A percentile compares a stretch with the other conserved stretches of the same genome.
Conservation (phyloP, 2,113 vertebrate species). For the Noctilio leporinus region DNA sequence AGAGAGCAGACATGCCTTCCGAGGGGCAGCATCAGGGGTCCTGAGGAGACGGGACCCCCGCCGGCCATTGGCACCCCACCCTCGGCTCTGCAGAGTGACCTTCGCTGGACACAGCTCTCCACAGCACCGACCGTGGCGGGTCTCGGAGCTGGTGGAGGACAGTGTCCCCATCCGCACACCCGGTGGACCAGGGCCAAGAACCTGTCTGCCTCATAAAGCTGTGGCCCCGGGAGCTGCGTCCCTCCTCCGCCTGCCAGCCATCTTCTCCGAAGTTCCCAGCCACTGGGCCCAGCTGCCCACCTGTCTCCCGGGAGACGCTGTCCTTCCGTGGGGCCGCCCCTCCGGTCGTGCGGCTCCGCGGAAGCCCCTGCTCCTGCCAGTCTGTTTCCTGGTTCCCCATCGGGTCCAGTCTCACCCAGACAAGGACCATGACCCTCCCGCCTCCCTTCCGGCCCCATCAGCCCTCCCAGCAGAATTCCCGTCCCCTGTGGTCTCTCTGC, state of each 20-base stretch:
- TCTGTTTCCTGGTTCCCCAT: background rate
- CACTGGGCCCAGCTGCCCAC: background rate
- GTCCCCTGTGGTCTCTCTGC: rapidly evolving
- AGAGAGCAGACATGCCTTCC: rapidly evolving
- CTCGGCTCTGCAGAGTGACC: rapidly evolving
- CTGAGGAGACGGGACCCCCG: rapidly evolving
- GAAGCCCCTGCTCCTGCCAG: background rate
- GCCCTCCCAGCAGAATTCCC: background rate
- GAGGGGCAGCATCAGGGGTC: background rate
- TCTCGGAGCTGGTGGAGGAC: background rate
- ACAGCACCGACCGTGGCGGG: background rate
- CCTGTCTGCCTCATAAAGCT: background rate
- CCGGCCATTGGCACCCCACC: rapidly evolving
- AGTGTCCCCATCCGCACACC: background rate
- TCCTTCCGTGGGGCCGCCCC: background rate
- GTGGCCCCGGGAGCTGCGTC: background rate
- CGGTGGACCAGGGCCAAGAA: background rate
- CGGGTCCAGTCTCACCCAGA: background rate
- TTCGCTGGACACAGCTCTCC: background rate
- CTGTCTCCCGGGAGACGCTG: rapidly evolving
- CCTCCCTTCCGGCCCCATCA: too few species aligned
- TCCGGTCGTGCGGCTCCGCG: background rate
- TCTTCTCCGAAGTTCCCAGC: background rate
- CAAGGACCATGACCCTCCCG: background rate
- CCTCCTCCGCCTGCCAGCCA: rapidly evolving